Evolutionary conservation across 1,140 invertebrate genomes (phyloP), one percentile per base, ranked within the genome.

Genomic region (Teleogryllus occipitalis): DNA sequence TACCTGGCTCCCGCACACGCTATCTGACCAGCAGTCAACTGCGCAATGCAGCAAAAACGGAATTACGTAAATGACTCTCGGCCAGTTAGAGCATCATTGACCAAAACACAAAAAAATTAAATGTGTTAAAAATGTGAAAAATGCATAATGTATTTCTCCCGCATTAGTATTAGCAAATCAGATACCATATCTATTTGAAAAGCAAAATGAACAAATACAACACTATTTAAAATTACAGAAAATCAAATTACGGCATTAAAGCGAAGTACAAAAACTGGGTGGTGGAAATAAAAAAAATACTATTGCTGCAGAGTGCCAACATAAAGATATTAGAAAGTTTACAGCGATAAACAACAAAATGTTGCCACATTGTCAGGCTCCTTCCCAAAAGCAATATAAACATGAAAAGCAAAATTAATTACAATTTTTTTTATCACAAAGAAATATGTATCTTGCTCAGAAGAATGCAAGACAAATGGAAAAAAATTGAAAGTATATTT

Each of bases 71-170:
- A 74, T 46, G 27, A 22, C 74, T 22, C 72, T 79, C 8, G 21
- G 73, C 21, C 46, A 2, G 72, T 47, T 46, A 39, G 22, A 8
- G 27, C 47, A 7, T 47, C 76, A 78, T 18, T 39, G 47, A 78
- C 14, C 8, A 78, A 65, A 65, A 49, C 78, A 72, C 65, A 27
- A 46, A 15, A 78, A 78, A 73, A 14, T 65, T 65, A 22, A 78
- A 39, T 65, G 72, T 5, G 54, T 10, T 10, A n/a, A 22, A 10
- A 46, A 21, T 22, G 12, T 14, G 54, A 65, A 65, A 65, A 65
- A 65, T 18, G 54, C 54, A 14, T 65, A 14, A 65, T 65, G 10
- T 10, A 18, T 65, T 65, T 18, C 27, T 39, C 54, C 54, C 10
- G 10, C 54, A 65, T 65, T 65, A 65, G 54, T 65, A 65, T 65